Base-by-base conservation (phyloP, 2,888 invertebrate species). In the Nebria brevicollis region DNA sequence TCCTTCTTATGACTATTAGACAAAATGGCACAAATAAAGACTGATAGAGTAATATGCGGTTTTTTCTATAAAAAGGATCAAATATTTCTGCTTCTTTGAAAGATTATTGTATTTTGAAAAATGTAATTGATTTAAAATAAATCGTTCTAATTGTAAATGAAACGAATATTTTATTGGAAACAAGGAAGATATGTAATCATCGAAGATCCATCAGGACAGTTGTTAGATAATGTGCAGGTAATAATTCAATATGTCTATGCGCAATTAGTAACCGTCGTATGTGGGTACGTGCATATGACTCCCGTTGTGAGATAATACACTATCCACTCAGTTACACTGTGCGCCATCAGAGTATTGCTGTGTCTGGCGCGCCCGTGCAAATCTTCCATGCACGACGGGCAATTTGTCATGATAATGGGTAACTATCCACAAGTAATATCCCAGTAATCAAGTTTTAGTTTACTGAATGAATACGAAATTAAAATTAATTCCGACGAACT, bases 401-500 rank as follows among this genome's bases (percentile, higher is more conserved):
- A 78, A 78, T 78, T 78, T 78, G 78, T 78, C 78, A 73, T 73
- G 78, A 78, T 78, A 78, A 78, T 78, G 66, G 66, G 66, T 43
- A 74, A 78, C 78, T 78, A 78, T 78, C 78, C 73, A 66, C 78
- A 74, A 78, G 73, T 78, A 78, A 77, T 77, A 77, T 77, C 64
- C 54, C 77, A 77, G 65, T 77, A 72, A 78, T 78, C 78, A 78
- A 78, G 65, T 78, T 78, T 78, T 78, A 73, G 65, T 78, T 26
- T 42, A 66, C 73, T 42, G 73, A 78, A 66, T 72, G 73, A 64
- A 42, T 15, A 66, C 41, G 20, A 78, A 78, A 78, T 78, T 78
- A 78, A 78, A 78, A 78, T 78, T 78, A 78, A 78, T 78, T 73
- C 74, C 65, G 64, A 54, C 11, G 54, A 54, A 54, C 54, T 54